These are phyloP conservation scores for Stenurella melanura DNA, from an alignment of 2,888 invertebrate species.

Conservation along the genomic window DNA sequence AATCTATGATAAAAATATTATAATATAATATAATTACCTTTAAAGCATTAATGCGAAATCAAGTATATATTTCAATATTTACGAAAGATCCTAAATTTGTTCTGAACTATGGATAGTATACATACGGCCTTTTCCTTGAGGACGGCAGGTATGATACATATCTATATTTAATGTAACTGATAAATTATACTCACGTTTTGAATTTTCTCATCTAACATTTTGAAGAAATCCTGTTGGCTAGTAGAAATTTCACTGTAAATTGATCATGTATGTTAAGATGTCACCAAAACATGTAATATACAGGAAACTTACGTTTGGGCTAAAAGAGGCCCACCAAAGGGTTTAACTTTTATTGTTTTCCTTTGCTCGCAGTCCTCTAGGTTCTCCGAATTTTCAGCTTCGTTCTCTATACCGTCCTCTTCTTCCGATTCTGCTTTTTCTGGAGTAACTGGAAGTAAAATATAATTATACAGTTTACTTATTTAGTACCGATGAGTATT, in stretches of 20 bases:
- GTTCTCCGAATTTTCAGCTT: slow-evolving; percentile 63
- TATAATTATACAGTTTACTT: not conserved
- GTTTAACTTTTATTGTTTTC: slow-evolving; percentile 68
- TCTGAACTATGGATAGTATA: no score
- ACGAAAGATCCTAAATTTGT: no score
- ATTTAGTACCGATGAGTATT: no score
- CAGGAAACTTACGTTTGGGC: slow-evolving; percentile 68
- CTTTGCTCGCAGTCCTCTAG: slow-evolving; percentile 66
- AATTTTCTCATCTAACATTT: slow-evolving; percentile 94
- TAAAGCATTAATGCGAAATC: no score
- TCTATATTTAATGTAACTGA: not conserved
- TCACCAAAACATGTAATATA: not conserved
- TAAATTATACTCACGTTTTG: slow-evolving; percentile 81
- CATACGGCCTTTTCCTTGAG: no score
- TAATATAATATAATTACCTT: no score
- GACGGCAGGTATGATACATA: no score
- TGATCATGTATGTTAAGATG: not conserved
- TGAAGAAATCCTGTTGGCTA: slow-evolving; percentile 94
- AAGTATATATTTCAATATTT: no score
- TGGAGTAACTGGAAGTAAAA: slow-evolving; percentile 64
- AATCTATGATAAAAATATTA: no score
- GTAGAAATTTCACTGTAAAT: slow-evolving; percentile 88
- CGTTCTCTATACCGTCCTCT: slow-evolving; percentile 65
- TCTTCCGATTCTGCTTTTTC: slow-evolving; percentile 68
- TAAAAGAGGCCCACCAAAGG: slow-evolving; percentile 69